Base-by-base conservation (phyloP, 2,888 invertebrate genomes). In the Amiota mariae region DNA sequence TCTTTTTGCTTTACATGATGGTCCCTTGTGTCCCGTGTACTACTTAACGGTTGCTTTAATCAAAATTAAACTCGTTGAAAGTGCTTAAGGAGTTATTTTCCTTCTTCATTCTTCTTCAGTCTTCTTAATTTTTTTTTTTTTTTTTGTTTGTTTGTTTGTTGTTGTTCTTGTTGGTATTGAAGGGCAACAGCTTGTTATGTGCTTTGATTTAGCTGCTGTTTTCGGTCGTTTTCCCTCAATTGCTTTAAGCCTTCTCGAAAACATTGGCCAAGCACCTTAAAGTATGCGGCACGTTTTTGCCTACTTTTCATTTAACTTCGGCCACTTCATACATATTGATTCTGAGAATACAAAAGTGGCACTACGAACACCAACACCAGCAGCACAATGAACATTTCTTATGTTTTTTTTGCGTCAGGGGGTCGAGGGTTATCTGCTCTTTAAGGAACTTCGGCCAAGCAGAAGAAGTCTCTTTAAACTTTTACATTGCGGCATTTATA, bases 31-130 rank as follows among this genome's bases (percentile, higher is more conserved):
- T 36, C 8, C 4, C 24, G 54, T 51, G 54, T 24, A 13, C 13
- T 59, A 15, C 18, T 20, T 20, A 59, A 59, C 15, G 59, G 11
- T 15, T 59, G 20, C 59, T 59, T 59, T 59, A 59, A 59, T 59
- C 59, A 59, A 59, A 59, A 18, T 59, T 59, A 59, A 59, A 59
- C 59, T 59, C 59, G 20, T 59, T 59, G 11, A 59, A 59, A 59
- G 59, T 18, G 59, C 59, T 59, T 20, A 59, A 59, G 59, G 59
- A 18, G 59, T 59, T 18, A 8, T 59, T 59, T 20, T 18, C 12
- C 11, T 59, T 59, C 54, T 54, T 54, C 12, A n/a, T 59, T 59
- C 36, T 36, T 36, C 8, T 36, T 6, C 6, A 36, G 8, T 18
- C 18, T 59, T 59, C 20, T 20, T n/a, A 10, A 15, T 57, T 15